Evolutionary conservation across 2,797 vertebrate species (phyloP), one percentile per base, ranked within the genome.

Genomic region (Clarias fuscus): DNA sequence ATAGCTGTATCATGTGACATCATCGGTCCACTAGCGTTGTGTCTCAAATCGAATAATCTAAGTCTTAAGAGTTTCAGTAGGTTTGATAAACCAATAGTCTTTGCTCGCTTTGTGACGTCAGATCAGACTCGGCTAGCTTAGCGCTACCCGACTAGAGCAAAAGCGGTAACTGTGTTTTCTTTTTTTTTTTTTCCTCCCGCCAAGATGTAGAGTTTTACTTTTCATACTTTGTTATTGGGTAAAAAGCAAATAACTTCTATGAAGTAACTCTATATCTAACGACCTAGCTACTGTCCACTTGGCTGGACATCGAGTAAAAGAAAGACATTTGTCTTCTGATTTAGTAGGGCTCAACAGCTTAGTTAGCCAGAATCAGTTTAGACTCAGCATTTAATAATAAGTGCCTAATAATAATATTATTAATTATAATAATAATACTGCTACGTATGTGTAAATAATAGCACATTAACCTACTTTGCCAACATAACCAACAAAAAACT

Each of bases 311-410:
- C 37, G 17, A 27, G 7, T 27, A 43, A 11, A 80, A 1, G 14
- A 17, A 43, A 8, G n/a, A 48, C 40, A 13, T 20, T 68, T 13
- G 27, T 22, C 37, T 53, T 68, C 40, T 56, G 80, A n/a, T 82
- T 68, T 27, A 43, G 33, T 64, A 27, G 61, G 30, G 33, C 61
- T 18, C 13, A 43, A 40, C 68, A 68, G 48, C 59, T 64, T 30
- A 58, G 70, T 64, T 43, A 58, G 79, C 70, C 24, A 20, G 40
- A 7, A 65, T 2, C 48, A 48, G 24, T 43, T 14, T 40, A 73
- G 84, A 72, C 77, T 85, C 17, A 73, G 68, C 70, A 82, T 82
- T 86, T 76, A 33, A 65, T 82, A 65, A n/a, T 27, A 82, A 67
- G 78, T 86, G 85, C 62, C 80, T 82, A 30, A 76, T 58, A 67